A percentile compares a stretch with the other conserved stretches of the same genome.
Conservation (phyloP, 1,140 invertebrate species). For the Drosophila pandora region DNA sequence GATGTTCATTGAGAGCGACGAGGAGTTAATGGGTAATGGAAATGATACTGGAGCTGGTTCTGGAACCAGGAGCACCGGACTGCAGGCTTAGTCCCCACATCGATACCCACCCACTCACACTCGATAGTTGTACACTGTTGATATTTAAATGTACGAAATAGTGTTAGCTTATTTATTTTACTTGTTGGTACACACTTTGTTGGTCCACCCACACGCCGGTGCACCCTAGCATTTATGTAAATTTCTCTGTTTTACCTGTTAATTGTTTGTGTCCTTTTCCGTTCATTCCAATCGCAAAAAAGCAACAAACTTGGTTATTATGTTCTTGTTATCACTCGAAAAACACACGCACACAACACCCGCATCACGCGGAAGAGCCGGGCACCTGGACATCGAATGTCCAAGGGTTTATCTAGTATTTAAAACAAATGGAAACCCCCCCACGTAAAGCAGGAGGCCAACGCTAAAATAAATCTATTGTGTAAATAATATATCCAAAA, state of each 20-base stretch:
- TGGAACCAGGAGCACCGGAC: slow-evolving; percentile 5
- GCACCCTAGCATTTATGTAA: slow-evolving; percentile 56
- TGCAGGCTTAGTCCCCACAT: slow-evolving; percentile 23
- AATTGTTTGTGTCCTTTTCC: slow-evolving; percentile 47
- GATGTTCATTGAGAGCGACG: slow-evolving; percentile 64
- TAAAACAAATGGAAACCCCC: not conserved
- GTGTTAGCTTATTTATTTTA: slow-evolving; percentile 68
- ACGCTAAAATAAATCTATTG: slow-evolving; percentile 20
- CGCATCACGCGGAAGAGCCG: slow-evolving; percentile 10
- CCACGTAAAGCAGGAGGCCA: slow-evolving; percentile 10
- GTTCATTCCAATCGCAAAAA: slow-evolving; percentile 29
- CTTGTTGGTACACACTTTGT: slow-evolving; percentile 48
- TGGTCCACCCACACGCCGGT: slow-evolving; percentile 24
- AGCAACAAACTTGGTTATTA: not conserved
- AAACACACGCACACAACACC: not conserved
- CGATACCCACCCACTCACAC: not conserved
- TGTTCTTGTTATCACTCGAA: slow-evolving; percentile 20
- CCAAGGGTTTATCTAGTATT: not conserved
- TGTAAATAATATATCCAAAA: slow-evolving; percentile 32
- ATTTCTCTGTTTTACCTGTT: slow-evolving; percentile 65
- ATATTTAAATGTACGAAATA: slow-evolving; percentile 34
- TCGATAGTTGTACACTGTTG: slow-evolving; percentile 46
- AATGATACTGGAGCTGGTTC: slow-evolving; percentile 19
- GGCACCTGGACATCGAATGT: not conserved
- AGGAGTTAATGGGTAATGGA: slow-evolving; percentile 42